Evolutionary conservation across 2,888 invertebrate species (phyloP).

Genomic region (Ceratothoa steindachneri): DNA sequence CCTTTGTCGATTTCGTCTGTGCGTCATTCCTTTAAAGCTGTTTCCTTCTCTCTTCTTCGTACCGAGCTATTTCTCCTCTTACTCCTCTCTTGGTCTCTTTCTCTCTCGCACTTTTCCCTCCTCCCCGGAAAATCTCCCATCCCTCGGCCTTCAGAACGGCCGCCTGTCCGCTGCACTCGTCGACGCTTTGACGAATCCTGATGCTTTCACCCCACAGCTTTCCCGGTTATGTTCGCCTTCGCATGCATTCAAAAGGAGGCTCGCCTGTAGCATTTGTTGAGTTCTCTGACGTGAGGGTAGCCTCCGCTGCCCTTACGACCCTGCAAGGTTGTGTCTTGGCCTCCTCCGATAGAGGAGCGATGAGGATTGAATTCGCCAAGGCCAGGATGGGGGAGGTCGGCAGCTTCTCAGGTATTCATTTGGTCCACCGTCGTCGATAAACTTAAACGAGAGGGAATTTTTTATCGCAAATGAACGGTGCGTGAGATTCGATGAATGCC

Average conservation of each 20-base stretch:
- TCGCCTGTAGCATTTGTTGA: conserved; percentile 97
- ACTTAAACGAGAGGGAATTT: not conserved
- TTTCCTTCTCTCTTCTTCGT: too few relatives aligned
- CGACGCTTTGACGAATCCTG: conserved; percentile 1
- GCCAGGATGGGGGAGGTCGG: conserved; percentile 89
- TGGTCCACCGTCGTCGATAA: not conserved
- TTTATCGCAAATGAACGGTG: too few relatives aligned
- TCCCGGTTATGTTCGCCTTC: conserved; percentile 95
- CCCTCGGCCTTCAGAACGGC: conserved; percentile 1
- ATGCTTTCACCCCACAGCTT: conserved; percentile 64
- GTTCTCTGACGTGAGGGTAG: conserved; percentile 87
- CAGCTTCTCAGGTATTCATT: conserved; percentile 3
- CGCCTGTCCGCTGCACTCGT: conserved; percentile 11
- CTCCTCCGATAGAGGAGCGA: conserved; percentile 93
- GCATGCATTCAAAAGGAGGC: conserved; percentile 73
- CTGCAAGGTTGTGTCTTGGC: conserved; percentile 94
- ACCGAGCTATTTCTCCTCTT: not conserved
- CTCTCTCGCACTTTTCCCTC: not conserved
- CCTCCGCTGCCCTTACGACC: conserved; percentile 84
- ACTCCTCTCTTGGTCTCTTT: not conserved
- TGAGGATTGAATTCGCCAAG: conserved; percentile 98
- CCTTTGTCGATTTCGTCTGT: too few relatives aligned
- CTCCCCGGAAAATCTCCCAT: not conserved
- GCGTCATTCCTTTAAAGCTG: too few relatives aligned
- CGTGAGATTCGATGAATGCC: too few relatives aligned